Percentiles rank a stretch among this genome's conserved stretches.
Conservation (phyloP, 2,888 invertebrate species). For the Platycnemis pennipes region DNA sequence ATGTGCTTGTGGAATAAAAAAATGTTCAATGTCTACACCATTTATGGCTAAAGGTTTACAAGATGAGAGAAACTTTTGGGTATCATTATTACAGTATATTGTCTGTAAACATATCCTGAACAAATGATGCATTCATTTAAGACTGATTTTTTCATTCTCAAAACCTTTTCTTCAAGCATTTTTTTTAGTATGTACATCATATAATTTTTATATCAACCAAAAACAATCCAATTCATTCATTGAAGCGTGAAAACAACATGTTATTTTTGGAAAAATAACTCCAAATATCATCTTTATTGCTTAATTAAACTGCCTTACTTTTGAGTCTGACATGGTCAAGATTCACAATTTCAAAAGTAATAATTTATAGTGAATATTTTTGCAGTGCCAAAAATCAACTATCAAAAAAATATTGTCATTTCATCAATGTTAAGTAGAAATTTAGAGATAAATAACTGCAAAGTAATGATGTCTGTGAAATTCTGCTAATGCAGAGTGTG, state of each 20-base stretch:
- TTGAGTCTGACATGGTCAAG: not conserved
- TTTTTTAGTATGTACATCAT: slow-evolving; percentile 21
- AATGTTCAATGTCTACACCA: slow-evolving; percentile 51
- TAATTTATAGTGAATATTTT: slow-evolving; percentile 36
- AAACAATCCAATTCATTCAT: slow-evolving; percentile 19
- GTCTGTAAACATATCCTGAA: slow-evolving; percentile 60
- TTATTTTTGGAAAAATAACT: slow-evolving; percentile 36
- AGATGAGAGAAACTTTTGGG: slow-evolving; percentile 47
- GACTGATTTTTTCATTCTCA: slow-evolving; percentile 47
- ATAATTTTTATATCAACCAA: slow-evolving; percentile 35
- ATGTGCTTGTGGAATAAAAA: slow-evolving; percentile 63
- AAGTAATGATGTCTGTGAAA: slow-evolving; percentile 57
- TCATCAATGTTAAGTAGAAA: slow-evolving; percentile 63
- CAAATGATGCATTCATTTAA: slow-evolving; percentile 57
- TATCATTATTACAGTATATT: slow-evolving; percentile 24
- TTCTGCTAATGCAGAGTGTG: slow-evolving; percentile 38
- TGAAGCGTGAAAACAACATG: not conserved
- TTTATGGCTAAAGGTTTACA: slow-evolving; percentile 33
- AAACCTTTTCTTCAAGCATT: slow-evolving; percentile 10
- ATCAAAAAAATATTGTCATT: slow-evolving; percentile 47
- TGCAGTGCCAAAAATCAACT: slow-evolving; percentile 45
- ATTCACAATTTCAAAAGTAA: slow-evolving; percentile 28
- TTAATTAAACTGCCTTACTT: slow-evolving; percentile 41
- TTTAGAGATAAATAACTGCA: slow-evolving; percentile 45
- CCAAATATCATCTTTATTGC: slow-evolving; percentile 18